Percentiles rank a stretch among this genome's conserved stretches.
These are phyloP conservation scores for Nasonia vitripennis DNA, from an alignment of 1,140 invertebrate genomes.

Conservation along the genomic window DNA sequence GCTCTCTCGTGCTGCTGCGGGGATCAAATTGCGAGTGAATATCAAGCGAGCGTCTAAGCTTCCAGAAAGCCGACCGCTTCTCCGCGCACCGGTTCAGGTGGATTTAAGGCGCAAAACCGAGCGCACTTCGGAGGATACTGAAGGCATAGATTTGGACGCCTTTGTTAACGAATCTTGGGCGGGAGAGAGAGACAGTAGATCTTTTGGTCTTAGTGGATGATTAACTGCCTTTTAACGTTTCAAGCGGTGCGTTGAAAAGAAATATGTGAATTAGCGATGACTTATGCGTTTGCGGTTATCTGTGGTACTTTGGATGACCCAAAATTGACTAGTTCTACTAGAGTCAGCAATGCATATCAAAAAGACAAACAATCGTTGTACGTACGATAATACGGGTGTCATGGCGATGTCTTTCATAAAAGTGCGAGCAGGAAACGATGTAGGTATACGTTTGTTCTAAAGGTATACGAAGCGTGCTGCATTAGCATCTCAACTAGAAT, in stretches of 20 bases:
- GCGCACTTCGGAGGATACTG: background rate
- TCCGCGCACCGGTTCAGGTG: background rate
- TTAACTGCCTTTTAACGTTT: no score
- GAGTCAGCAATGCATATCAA: no score
- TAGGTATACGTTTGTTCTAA: background rate
- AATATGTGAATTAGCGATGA: no score
- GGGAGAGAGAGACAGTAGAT: no score
- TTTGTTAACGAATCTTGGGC: background rate
- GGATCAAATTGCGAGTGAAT: constrained; percentile 55
- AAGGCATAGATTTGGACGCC: background rate
- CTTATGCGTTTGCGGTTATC: no score
- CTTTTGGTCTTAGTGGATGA: no score
- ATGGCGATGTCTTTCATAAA: background rate
- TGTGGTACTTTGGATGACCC: no score
- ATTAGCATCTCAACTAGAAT: background rate
- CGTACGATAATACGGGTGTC: no score
- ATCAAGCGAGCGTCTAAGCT: constrained; percentile 27
- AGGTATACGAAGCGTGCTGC: background rate
- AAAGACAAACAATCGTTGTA: no score
- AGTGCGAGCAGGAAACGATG: background rate
- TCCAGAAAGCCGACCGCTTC: background rate
- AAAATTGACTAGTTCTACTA: no score
- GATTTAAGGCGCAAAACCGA: background rate
- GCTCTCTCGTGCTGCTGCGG: background rate
- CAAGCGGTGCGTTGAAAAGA: no score